Evolutionary conservation across 2,888 invertebrate genomes (phyloP), one percentile per base, ranked within the genome.

Genomic region (Cylindroiulus punctatus): DNA sequence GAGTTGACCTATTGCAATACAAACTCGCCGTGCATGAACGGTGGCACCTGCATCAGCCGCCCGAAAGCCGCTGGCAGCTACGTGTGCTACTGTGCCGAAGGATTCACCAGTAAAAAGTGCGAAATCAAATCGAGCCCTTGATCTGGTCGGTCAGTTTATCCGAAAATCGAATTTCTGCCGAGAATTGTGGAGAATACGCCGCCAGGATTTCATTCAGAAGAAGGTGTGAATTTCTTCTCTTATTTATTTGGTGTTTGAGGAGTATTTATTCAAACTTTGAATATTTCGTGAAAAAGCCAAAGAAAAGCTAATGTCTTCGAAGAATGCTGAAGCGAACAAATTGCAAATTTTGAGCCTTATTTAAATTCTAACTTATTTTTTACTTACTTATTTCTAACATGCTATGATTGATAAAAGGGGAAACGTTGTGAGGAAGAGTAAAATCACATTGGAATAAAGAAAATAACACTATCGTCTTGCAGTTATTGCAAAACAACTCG

Each of bases 1-100:
- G 96, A 95, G 90, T 91, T 97, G 86, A 96, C 95, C 89, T 96
- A 94, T 91, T 97, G 97, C 92, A 95, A 95, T 87, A 94, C 94
- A 87, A 94, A 97, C 90, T 93, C 88, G 12, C 90, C 94, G 0
- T 97, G 97, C 90, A 93, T 94, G 90, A 96, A 97, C 90, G 95
- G 94, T 4, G 96, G 95, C 0, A 95, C 94, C 89, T 97, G 97
- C 90, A 93, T 95, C 86, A 96, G 96, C 84, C 90, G 95, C 87
- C 94, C 94, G 52, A 93, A 94, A 87, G 94, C 94, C 86, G 96
- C 96, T 86, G 96, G 96, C 17, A 92, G 92, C 90, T 96, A 93
- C 91, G 93, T 94, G 87, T 96, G 96, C 90, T 91, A 94, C 86
- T 96, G 96, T 89, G 93, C 94, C 0, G 92, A 94, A 44, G 96